Conservation (phyloP, 2,113 vertebrate genomes). For the Neomonachus schauinslandi region DNA sequence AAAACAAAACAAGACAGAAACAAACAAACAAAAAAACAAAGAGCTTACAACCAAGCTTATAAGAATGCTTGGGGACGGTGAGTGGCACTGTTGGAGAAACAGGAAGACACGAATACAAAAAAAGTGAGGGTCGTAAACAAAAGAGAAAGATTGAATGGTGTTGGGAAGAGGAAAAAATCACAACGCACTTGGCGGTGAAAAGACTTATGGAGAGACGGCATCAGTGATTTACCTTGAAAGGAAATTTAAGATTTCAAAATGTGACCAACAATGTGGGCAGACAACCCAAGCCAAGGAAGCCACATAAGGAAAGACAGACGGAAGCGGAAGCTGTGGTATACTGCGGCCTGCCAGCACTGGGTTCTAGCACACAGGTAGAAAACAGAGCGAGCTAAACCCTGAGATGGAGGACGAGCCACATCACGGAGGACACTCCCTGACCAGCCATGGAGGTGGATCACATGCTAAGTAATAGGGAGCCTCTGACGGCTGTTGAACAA, state of each 20-base stretch:
- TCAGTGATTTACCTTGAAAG: background rate
- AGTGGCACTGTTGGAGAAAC: background rate
- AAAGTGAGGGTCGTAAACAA: no score
- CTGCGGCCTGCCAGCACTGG: no score
- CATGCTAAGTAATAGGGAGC: accelerated
- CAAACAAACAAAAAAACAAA: background rate
- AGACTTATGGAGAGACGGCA: background rate
- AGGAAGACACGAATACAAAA: background rate
- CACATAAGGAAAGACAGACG: accelerated
- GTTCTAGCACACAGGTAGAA: accelerated
- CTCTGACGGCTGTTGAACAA: accelerated
- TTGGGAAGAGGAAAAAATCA: background rate
- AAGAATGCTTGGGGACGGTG: background rate
- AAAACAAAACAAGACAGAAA: background rate
- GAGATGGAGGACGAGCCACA: accelerated
- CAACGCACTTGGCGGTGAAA: no score
- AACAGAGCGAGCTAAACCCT: background rate
- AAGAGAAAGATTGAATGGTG: background rate
- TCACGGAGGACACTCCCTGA: accelerated
- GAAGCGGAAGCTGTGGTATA: background rate
- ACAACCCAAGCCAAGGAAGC: background rate
- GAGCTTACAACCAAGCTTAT: background rate
- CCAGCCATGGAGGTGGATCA: no score
- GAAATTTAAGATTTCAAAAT: background rate
- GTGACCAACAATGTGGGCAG: accelerated